phyloP scores from a whole-genome alignment of 2,113 vertebrate species.

The Nerophis ophidion region DNA sequence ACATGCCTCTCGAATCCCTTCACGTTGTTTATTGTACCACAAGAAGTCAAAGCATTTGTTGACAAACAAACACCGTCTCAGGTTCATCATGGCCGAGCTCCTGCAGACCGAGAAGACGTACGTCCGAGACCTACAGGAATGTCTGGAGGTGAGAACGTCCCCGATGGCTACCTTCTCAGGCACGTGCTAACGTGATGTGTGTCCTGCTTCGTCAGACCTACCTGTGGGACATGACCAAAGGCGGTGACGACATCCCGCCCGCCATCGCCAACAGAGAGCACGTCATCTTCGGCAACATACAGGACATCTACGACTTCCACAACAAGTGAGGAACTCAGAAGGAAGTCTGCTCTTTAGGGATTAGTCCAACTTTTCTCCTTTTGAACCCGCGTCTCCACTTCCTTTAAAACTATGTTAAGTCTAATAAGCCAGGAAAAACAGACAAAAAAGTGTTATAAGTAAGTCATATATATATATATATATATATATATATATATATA shows the following conservation, averaged over 20 bases:
- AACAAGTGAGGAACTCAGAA: conserved; percentile 79
- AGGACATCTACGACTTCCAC: conserved; percentile 97
- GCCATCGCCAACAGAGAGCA: conserved; percentile 93
- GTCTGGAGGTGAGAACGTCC: conserved; percentile 80
- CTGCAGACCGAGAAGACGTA: conserved; percentile 97
- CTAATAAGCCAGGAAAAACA: too few relatives aligned
- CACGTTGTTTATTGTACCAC: too few relatives aligned
- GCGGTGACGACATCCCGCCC: conserved; percentile 89
- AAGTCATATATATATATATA: too few relatives aligned
- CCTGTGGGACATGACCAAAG: conserved; percentile 95
- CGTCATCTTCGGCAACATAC: conserved; percentile 96
- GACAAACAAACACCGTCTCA: conserved; percentile 36
- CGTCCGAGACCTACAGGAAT: conserved; percentile 92
- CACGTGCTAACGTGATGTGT: neutral
- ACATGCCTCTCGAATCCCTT: too few relatives aligned
- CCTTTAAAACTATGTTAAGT: too few relatives aligned
- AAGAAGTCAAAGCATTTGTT: too few relatives aligned
- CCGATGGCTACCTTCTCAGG: neutral
- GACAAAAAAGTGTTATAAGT: too few relatives aligned
- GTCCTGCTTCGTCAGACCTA: conserved; percentile 76
- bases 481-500: too few relatives aligned
- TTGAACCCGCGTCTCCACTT: too few relatives aligned
- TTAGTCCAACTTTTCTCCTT: too few relatives aligned
- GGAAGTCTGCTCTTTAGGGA: neutral
- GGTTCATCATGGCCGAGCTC: conserved; percentile 97